A percentile compares a stretch with the other conserved stretches of the same genome.
Conservation (phyloP, 2,113 vertebrate genomes). For the Gallinago media region DNA sequence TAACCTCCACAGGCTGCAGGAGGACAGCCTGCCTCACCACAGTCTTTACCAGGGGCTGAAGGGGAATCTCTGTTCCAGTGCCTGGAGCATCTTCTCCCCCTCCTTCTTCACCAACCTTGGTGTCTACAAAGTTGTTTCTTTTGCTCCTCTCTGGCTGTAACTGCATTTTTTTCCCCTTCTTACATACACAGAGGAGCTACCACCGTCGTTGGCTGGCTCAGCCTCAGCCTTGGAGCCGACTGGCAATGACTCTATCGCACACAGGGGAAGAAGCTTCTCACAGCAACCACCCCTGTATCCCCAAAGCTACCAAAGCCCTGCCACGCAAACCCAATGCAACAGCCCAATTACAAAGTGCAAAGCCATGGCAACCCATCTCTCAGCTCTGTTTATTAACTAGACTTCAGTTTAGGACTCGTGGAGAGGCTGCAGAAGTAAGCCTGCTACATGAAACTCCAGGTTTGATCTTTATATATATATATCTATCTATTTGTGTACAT, state of each 20-base stretch:
- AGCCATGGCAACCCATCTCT: not conserved
- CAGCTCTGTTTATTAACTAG: not conserved
- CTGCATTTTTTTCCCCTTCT: not conserved
- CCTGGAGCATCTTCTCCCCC: not conserved
- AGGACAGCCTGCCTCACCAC: not conserved
- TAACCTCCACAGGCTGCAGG: not conserved
- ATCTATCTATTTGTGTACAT: too few species aligned
- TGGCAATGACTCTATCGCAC: not conserved
- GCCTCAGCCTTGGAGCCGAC: not conserved
- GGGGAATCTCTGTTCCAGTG: not conserved
- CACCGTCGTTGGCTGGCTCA: not conserved
- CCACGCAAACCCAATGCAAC: not conserved
- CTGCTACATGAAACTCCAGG: not conserved
- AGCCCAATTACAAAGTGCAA: not conserved
- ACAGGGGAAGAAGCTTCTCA: not conserved
- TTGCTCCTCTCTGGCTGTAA: not conserved
- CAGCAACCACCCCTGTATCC: not conserved
- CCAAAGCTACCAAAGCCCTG: not conserved
- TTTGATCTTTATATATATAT: not conserved
- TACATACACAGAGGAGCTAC: not conserved
- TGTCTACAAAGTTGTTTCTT: not conserved
- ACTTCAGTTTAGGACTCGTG: not conserved
- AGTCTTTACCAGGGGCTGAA: not conserved
- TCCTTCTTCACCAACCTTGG: not conserved
- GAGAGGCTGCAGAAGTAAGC: not conserved